Conservation (phyloP, 2,113 vertebrate genomes). For the Coreoperca whiteheadi region DNA sequence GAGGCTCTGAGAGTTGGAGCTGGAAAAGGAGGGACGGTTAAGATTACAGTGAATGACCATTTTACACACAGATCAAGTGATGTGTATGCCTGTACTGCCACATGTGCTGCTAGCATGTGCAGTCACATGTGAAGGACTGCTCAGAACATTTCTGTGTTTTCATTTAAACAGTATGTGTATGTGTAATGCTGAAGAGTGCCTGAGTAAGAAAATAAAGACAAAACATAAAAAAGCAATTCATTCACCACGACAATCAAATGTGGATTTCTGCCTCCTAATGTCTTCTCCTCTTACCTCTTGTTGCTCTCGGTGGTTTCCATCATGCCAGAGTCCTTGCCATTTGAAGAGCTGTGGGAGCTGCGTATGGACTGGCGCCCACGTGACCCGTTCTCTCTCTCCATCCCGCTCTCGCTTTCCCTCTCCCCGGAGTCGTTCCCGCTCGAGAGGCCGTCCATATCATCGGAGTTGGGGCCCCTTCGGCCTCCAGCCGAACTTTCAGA, state of each 20-base stretch:
- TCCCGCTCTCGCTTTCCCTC: slow-evolving; percentile 82
- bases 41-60: background rate
- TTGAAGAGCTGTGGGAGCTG: slow-evolving; percentile 89
- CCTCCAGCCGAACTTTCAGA: slow-evolving; percentile 62
- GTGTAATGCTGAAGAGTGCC: too few relatives aligned
- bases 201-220: too few relatives aligned
- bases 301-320: slow-evolving; percentile 89
- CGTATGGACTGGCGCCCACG: slow-evolving; percentile 79
- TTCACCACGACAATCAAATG: too few relatives aligned
- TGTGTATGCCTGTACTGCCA: too few relatives aligned
- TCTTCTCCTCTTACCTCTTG: slow-evolving; percentile 81
- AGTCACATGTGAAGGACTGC: too few relatives aligned
- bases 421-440: slow-evolving; percentile 92
- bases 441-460: slow-evolving; percentile 89
- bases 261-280: background rate
- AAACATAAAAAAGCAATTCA: too few relatives aligned
- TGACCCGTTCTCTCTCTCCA: slow-evolving; percentile 73
- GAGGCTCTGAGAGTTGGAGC: slow-evolving; percentile 91
- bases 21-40: slow-evolving; percentile 43
- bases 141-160: too few relatives aligned
- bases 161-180: too few relatives aligned
- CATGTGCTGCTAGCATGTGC: too few relatives aligned
- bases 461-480: slow-evolving; percentile 75
- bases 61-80: background rate
- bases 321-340: slow-evolving; percentile 90